A percentile compares a stretch with the other conserved stretches of the same genome.
Evolutionary conservation across 2,797 vertebrate genomes (phyloP).

Genomic region (Microctenopoma lineatum): DNA sequence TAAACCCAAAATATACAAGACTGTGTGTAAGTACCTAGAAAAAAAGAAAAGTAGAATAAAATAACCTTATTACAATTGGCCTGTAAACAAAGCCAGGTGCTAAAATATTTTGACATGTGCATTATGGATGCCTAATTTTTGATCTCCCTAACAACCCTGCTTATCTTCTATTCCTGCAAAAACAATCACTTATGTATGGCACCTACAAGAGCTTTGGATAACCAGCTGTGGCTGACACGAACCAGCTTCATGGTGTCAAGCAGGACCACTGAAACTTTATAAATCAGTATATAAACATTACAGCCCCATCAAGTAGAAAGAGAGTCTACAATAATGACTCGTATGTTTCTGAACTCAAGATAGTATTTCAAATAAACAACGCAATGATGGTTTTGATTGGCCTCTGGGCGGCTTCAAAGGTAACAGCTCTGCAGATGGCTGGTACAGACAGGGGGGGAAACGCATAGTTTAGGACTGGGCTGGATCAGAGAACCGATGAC

Average conservation of each 20-base stretch:
- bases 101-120: background rate
- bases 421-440: constrained; percentile 12
- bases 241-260: constrained; percentile 59
- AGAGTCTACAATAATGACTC: background rate
- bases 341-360: background rate
- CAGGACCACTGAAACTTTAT: constrained; percentile 22
- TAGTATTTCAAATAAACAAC: background rate
- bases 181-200: constrained; percentile 47
- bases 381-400: background rate
- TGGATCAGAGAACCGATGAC: constrained; percentile 54
- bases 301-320: constrained; percentile 1
- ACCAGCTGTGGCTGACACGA: constrained; percentile 60
- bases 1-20: constrained; percentile 21
- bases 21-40: constrained; percentile 35
- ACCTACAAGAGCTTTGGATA: constrained; percentile 53
- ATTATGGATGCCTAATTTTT: background rate
- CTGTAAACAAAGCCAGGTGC: constrained; percentile 19
- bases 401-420: constrained; percentile 10
- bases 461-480: constrained; percentile 53
- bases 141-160: constrained; percentile 30
- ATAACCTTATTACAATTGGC: background rate
- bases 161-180: constrained; percentile 48
- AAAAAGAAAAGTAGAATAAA: constrained; percentile 15
- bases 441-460: constrained; percentile 42
- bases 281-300: constrained; percentile 21